phyloP scores from a whole-genome alignment of 2,888 invertebrate genomes.

The Epinotia demarniana region DNA sequence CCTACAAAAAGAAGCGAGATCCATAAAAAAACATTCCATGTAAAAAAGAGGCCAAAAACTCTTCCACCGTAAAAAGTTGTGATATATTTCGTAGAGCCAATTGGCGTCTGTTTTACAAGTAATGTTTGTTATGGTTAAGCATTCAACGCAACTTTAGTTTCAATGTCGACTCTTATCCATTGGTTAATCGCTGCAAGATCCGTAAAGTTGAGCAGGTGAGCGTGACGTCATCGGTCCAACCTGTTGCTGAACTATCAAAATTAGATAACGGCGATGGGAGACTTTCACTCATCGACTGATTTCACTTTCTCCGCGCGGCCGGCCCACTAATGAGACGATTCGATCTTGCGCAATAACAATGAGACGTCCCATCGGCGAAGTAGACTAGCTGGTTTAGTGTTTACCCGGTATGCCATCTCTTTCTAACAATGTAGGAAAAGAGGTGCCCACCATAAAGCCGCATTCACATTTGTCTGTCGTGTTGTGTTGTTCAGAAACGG shows the following conservation, averaged over 20 bases:
- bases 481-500: no score
- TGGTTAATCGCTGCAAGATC: slow-evolving; percentile 21
- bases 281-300: slow-evolving; percentile 78
- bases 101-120: no score
- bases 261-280: slow-evolving; percentile 74
- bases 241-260: slow-evolving; percentile 62
- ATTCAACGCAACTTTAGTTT: background rate
- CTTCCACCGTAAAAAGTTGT: no score
- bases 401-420: background rate
- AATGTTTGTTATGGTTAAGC: no score
- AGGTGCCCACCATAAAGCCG: no score
- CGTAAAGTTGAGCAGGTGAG: slow-evolving; percentile 18
- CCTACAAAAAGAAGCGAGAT: no score
- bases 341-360: slow-evolving; percentile 68
- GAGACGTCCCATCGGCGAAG: slow-evolving; percentile 53
- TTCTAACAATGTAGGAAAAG: background rate
- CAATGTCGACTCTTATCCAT: slow-evolving; percentile 21
- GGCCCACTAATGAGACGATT: slow-evolving; percentile 67
- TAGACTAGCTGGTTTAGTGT: slow-evolving; percentile 50
- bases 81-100: no score
- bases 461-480: no score
- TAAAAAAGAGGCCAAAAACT: no score
- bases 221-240: slow-evolving; percentile 42
- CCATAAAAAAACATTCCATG: no score
- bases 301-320: slow-evolving; percentile 72